Base-by-base conservation (phyloP, 2,888 invertebrate genomes). In the Drosophila greeni region DNA sequence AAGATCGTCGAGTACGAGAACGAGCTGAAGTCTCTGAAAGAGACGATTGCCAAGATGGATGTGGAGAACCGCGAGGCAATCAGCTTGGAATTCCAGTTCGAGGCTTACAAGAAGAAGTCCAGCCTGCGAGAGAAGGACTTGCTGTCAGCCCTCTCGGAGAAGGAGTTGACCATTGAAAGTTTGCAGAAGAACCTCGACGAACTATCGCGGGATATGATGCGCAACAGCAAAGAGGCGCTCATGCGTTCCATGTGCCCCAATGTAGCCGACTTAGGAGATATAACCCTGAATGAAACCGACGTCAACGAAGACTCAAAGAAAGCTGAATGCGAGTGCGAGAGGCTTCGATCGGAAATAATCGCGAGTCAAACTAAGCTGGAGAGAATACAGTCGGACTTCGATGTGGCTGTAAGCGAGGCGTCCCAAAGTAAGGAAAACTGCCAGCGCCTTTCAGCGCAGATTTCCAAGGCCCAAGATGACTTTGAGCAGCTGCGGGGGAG, bases 41-140 rank as follows among this genome's bases (percentile, higher is more conserved):
- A 75, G 33, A 82, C 70, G 20, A 72, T 84, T 16, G 66, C 76
- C 47, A 71, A 74, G 57, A 65, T 86, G 64, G 84, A 86, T 56
- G 70, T 84, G 75, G 85, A 87, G 70, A 86, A 85, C 72, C 85
- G 86, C 40, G 84, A 83, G 12, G 82, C 76, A 9, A 75, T 86
- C 12, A 86, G 84, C 55, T 65, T 86, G 59, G 91, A 92, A 79
- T 91, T 91, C 54, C 90, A 90, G 76, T 90, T 90, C 72, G 90
- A 92, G 65, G 90, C 89, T 20, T 86, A 91, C 6, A 62, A 62
- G 14, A 42, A 51, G n/a, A 36, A 48, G 31, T 43, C 62, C 6
- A 61, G 34, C 5, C 36, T 61, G 20, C 62, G 62, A 1, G 89
- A 90, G 81, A 88, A 87, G 6, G 92, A 92, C 81, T 81, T 92